Evolutionary conservation across 2,797 vertebrate genomes (phyloP), one percentile per base, ranked within the genome.

Genomic region (Rhinogobio ventralis): DNA sequence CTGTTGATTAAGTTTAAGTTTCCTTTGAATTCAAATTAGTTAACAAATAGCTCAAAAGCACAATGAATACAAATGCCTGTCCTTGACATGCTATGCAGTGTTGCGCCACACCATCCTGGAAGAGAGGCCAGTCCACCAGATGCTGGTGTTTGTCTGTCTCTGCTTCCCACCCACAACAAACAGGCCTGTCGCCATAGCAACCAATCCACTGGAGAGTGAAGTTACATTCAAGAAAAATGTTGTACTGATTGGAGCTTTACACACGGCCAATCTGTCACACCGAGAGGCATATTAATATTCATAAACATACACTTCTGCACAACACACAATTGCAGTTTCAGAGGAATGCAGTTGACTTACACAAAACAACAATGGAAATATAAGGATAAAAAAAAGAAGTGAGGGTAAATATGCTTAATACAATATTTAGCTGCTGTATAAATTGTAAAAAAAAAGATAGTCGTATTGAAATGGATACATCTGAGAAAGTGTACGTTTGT

Each of bases 141-240:
- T 87, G 82, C 84, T 82, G 78, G 36, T 83, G 85, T 86, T 81
- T 82, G 83, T 87, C 83, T 76, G 66, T 46, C 68, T 71, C 19
- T 49, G 85, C 64, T 79, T 82, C 84, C 84, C 89, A 85, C 89
- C 87, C 87, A 87, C 73, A 87, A 86, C 86, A 90, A 90, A 90
- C 85, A 89, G 46, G 55, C 64, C 14, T 33, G 60, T 86, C 78
- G 49, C 87, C 82, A 85, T 81, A 74, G 86, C 69, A 84, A 89
- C 83, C 20, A 60, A 85, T 82, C 85, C 84, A 67, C 85, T 20
- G 19, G 86, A 82, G 87, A 82, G 74, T 19, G 55, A 74, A 64
- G 81, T 71, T 84, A 68, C 66, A 66, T 39, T 78, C 33, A 49
- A 84, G 36, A 73, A 76, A 66, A 75, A 73, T 79, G 74, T 60